Evolutionary conservation across 2,113 vertebrate species (phyloP).

Genomic region (Cottus gobio): DNA sequence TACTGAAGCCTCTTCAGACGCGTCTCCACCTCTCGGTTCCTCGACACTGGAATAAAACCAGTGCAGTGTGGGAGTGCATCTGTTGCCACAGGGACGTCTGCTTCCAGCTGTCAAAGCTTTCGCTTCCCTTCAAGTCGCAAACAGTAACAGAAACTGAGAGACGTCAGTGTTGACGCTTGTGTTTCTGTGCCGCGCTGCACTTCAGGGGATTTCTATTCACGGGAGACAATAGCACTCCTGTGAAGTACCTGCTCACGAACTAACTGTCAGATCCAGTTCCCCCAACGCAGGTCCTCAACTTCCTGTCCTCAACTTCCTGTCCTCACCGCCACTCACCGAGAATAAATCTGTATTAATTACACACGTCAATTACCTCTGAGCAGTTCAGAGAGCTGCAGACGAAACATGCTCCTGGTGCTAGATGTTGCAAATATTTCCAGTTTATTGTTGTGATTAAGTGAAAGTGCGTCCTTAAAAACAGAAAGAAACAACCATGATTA

Average conservation of each 20-base stretch:
- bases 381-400: background rate
- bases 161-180: background rate
- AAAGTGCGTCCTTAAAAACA: slow-evolving; percentile 13
- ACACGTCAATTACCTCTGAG: background rate
- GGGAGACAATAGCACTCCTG: slow-evolving; percentile 38
- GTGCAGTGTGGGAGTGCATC: slow-evolving; percentile 12
- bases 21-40: background rate
- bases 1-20: background rate
- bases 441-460: slow-evolving; percentile 13
- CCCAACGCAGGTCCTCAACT: background rate
- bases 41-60: slow-evolving; percentile 20
- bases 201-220: slow-evolving; percentile 35
- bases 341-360: slow-evolving; percentile 19
- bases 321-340: slow-evolving; percentile 3
- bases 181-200: slow-evolving; percentile 15
- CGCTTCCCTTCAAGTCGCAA: slow-evolving; percentile 29
- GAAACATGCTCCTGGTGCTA: background rate
- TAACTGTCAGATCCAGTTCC: slow-evolving; percentile 46
- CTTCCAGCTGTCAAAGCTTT: slow-evolving; percentile 45
- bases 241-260: slow-evolving; percentile 44
- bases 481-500: slow-evolving; percentile 16
- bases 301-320: slow-evolving; percentile 5
- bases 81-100: slow-evolving; percentile 37
- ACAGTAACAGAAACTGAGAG: slow-evolving; percentile 24
- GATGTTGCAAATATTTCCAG: slow-evolving; percentile 40